These are phyloP conservation scores for Thereva nobilitata DNA, from an alignment of 2,888 invertebrate genomes.

Conservation along the genomic window DNA sequence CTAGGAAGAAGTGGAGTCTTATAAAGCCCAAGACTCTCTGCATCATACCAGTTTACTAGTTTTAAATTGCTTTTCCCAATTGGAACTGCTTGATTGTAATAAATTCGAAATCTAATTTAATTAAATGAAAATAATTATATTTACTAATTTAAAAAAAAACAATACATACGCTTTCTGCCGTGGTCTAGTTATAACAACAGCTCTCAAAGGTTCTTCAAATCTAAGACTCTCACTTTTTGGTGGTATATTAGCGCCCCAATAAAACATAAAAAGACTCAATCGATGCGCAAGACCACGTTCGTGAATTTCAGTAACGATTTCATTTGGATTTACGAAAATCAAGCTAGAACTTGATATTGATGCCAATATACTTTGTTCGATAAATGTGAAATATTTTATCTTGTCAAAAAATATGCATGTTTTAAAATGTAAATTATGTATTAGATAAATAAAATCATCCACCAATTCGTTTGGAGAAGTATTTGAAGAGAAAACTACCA, in stretches of 20 bases:
- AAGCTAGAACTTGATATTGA: slow-evolving; percentile 55
- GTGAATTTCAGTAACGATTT: slow-evolving; percentile 49
- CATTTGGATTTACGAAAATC: slow-evolving; percentile 52
- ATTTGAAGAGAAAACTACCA: slow-evolving; percentile 48
- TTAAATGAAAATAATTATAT: neutral
- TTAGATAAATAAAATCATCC: slow-evolving; percentile 52
- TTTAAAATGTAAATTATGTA: slow-evolving; percentile 51
- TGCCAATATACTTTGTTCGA: slow-evolving; percentile 50
- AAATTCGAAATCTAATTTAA: slow-evolving; percentile 66
- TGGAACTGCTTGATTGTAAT: slow-evolving; percentile 72
- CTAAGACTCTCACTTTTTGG: slow-evolving; percentile 51
- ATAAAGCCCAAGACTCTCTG: slow-evolving; percentile 63
- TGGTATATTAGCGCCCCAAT: slow-evolving; percentile 65
- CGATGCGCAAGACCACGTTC: slow-evolving; percentile 51
- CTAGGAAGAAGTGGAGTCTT: slow-evolving; percentile 69
- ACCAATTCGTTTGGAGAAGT: slow-evolving; percentile 47
- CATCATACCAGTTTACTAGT: slow-evolving; percentile 76
- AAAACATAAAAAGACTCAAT: slow-evolving; percentile 66
- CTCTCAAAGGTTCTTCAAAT: slow-evolving; percentile 59
- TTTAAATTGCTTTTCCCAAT: slow-evolving; percentile 63
- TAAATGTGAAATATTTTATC: slow-evolving; percentile 51
- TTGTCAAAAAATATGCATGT: slow-evolving; percentile 53
- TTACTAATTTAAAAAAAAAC: neutral
- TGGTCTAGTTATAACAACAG: slow-evolving; percentile 68
- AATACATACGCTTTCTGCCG: slow-evolving; percentile 50